A percentile compares a stretch with the other conserved stretches of the same genome.
These are phyloP conservation scores for Caenorhabditis inopinata DNA, from an alignment of 1,140 invertebrate species.

Conservation along the genomic window DNA sequence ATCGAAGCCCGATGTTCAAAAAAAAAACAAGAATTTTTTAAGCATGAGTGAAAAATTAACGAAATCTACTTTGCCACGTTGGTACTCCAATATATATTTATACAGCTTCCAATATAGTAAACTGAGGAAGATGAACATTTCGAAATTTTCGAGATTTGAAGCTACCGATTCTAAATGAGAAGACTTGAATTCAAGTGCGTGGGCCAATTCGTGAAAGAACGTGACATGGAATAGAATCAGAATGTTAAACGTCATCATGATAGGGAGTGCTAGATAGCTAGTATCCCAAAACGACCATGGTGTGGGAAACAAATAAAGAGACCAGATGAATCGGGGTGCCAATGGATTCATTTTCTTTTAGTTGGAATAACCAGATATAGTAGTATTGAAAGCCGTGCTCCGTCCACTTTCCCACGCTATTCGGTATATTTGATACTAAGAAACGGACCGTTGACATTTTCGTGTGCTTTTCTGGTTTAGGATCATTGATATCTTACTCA, in stretches of 20 bases:
- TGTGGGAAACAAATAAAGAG: constrained; percentile 31
- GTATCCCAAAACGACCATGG: constrained; percentile 17
- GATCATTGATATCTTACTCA: not conserved
- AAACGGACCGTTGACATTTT: not conserved
- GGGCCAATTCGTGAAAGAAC: not conserved
- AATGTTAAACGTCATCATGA: constrained; percentile 11
- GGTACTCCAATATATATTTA: no score
- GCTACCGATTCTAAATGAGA: no score
- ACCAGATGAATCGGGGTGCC: not conserved
- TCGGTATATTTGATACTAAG: not conserved
- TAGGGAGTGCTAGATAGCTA: not conserved
- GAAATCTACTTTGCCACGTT: no score
- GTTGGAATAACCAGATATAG: constrained; percentile 2
- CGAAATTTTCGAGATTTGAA: no score
- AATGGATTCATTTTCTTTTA: not conserved
- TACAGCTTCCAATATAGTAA: no score
- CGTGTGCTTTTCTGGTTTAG: not conserved
- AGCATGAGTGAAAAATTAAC: no score
- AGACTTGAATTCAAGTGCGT: not conserved
- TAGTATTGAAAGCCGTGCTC: not conserved
- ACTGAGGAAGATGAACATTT: no score
- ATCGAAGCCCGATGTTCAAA: no score
- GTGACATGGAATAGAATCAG: not conserved
- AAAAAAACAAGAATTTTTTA: no score
- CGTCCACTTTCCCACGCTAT: not conserved